Conservation (phyloP, 2,888 invertebrate species). For the Hemithea aestivaria region DNA sequence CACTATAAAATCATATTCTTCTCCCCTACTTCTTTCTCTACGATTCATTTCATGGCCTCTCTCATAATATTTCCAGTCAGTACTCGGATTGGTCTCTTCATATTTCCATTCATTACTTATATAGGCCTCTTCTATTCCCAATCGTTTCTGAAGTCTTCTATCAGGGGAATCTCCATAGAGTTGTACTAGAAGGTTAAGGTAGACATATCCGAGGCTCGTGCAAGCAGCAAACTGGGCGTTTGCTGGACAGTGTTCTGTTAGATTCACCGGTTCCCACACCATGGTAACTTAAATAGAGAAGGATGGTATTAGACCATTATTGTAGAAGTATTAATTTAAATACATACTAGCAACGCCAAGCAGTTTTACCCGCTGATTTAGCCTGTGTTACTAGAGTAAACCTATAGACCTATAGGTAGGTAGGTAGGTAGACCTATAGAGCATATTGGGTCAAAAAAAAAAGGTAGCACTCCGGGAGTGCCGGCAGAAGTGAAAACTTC, state of each 20-base stretch:
- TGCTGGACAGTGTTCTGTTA: constrained; percentile 37
- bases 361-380: no score
- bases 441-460: no score
- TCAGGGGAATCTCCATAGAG: constrained; percentile 47
- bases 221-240: constrained; percentile 44
- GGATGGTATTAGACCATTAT: background rate
- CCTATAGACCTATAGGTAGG: no score
- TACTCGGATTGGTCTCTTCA: background rate
- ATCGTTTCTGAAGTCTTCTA: constrained; percentile 23
- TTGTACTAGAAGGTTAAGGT: constrained; percentile 43
- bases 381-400: no score
- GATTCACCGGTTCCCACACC: constrained; percentile 41
- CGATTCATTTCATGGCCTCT: background rate
- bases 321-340: no score
- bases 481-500: no score
- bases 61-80: background rate
- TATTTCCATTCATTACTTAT: background rate
- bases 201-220: constrained; percentile 43
- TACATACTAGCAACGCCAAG: no score
- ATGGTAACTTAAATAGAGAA: constrained; percentile 18
- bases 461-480: no score
- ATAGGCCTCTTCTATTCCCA: constrained; percentile 1
- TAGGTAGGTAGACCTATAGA: no score
- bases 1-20: constrained; percentile 55
- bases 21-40: no score